These are phyloP conservation scores for Apus apus DNA, from an alignment of 2,113 vertebrate species.

Conservation along the genomic window DNA sequence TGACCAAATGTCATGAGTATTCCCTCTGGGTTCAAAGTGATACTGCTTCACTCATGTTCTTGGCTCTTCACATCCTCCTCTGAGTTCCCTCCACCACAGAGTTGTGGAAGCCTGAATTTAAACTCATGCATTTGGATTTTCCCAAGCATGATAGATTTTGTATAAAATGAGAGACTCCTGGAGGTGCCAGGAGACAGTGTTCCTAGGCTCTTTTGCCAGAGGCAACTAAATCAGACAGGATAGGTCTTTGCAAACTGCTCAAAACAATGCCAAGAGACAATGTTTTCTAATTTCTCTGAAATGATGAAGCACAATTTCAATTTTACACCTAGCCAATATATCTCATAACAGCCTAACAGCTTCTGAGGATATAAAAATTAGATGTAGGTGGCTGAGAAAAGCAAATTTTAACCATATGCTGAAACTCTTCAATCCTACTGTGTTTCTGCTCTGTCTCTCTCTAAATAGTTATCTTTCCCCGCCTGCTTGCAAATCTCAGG, in stretches of 20 bases:
- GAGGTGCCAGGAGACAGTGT: background rate
- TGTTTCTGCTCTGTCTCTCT: background rate
- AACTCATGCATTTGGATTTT: background rate
- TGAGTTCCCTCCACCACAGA: background rate
- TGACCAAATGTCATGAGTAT: background rate
- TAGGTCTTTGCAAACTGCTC: background rate
- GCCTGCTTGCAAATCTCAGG: background rate
- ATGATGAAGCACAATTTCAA: background rate
- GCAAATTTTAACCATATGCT: background rate
- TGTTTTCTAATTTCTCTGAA: background rate
- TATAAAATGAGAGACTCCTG: background rate
- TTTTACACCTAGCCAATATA: background rate
- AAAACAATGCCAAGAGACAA: background rate
- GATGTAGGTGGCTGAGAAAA: background rate
- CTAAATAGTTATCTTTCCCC: background rate
- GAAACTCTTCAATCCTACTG: background rate
- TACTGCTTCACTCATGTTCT: background rate
- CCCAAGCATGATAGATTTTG: background rate
- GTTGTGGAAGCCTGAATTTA: background rate
- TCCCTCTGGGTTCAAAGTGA: background rate
- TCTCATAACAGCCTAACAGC: background rate
- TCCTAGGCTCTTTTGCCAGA: background rate
- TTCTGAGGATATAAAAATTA: background rate
- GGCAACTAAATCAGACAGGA: background rate
- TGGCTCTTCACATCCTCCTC: background rate